These are phyloP conservation scores for Ceratosolen fusciceps DNA, from an alignment of 1,140 invertebrate species.

Conservation along the genomic window DNA sequence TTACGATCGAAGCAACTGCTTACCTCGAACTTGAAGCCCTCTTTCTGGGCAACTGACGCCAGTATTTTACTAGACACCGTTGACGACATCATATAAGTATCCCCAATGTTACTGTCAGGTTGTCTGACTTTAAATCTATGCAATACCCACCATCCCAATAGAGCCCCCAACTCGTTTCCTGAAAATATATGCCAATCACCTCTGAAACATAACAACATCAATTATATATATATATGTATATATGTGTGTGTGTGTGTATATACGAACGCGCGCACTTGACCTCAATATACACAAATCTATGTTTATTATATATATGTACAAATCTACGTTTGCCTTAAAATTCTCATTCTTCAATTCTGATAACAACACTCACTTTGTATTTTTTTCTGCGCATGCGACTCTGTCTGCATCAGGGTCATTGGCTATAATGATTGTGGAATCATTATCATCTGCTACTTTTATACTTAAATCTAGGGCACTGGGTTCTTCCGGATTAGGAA, in stretches of 20 bases:
- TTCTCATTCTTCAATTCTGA: background rate
- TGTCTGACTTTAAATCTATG: constrained; percentile 73
- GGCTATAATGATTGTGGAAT: constrained; percentile 86
- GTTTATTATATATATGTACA: background rate
- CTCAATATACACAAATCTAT: no score
- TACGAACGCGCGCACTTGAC: no score
- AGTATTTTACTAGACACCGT: constrained; percentile 98
- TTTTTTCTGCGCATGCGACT: constrained; percentile 90
- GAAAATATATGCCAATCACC: constrained; percentile 92
- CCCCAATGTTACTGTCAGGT: constrained; percentile 68
- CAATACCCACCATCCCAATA: constrained; percentile 96
- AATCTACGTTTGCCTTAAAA: background rate
- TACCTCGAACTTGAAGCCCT: constrained; percentile 88
- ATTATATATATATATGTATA: background rate
- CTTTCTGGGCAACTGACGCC: constrained; percentile 83
- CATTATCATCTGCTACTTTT: constrained; percentile 82
- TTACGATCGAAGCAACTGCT: no score
- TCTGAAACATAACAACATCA: constrained; percentile 60
- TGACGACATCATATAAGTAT: constrained; percentile 89
- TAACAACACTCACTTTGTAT: constrained; percentile 66
- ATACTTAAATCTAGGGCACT: constrained; percentile 90
- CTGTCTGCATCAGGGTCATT: constrained; percentile 99
- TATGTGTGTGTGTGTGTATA: no score
- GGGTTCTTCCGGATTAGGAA: constrained; percentile 99
- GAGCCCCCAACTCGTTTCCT: constrained; percentile 95